Evolutionary conservation across 2,797 vertebrate genomes (phyloP), one percentile per base, ranked within the genome.

Genomic region (Acrocephalus scirpaceus): DNA sequence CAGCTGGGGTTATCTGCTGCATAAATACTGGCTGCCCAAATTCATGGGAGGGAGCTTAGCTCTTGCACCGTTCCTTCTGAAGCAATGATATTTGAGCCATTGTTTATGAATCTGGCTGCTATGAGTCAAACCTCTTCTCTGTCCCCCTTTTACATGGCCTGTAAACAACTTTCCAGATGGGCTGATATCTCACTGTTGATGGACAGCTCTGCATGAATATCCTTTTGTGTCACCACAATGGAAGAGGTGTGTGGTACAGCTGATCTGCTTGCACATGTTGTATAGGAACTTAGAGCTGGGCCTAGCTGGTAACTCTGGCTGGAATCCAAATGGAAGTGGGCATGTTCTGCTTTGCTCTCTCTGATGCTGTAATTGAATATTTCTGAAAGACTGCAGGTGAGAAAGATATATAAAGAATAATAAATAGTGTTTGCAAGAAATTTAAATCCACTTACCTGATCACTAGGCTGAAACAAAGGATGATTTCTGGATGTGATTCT

Each of bases 81-180:
- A 87, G 93, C 78, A 86, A 67, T 58, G 45, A 62, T 74, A 77
- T 76, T 92, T 65, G 64, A 32, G 30, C 60, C 61, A 93, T 86
- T 95, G 57, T 93, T 93, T 93, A 87, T 80, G 42, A 90, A 72
- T 91, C 75, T 86, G 61, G n/a, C 38, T 48, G 29, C 42, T 87
- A 65, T 50, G 53, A 77, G 51, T 88, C 75, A 92, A 34, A 36
- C 40, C 42, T 74, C 56, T 81, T 88, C 73, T 79, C 53, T 89
- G 18, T 50, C 30, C 10, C 23, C 14, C 36, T 71, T 89, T 89
- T 64, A 89, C 42, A 77, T 11, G 34, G 38, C 25, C 70, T 81
- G 58, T 90, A 87, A 95, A 83, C 77, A 90, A 36, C 57, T 77
- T 91, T 61, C 50, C 72, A 90, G 72, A 91, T 71, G 38, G 75